Percentiles rank a stretch among this genome's conserved stretches.
Conservation (phyloP, 2,888 invertebrate genomes). For the Ceraclea dissimilis region DNA sequence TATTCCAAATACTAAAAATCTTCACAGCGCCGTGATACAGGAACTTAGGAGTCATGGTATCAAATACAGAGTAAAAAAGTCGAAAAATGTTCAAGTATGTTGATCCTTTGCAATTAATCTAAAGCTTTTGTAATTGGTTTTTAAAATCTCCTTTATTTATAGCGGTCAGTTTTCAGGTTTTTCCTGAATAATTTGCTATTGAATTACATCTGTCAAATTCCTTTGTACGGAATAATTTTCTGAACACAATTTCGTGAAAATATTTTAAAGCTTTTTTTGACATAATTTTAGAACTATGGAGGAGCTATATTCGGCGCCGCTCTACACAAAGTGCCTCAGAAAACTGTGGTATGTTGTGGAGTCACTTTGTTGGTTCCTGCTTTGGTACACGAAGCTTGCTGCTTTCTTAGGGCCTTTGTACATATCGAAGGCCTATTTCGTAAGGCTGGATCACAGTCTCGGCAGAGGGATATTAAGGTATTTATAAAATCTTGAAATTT, state of each 20-base stretch:
- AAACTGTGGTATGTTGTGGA: conserved; percentile 57
- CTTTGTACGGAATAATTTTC: too few species aligned
- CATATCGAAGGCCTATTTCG: conserved; percentile 80
- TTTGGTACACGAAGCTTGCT: conserved; percentile 64
- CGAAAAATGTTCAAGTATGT: conserved; percentile 46
- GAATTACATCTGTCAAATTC: too few species aligned
- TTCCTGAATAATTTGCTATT: too few species aligned
- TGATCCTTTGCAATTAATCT: not conserved
- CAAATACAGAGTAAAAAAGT: conserved; percentile 63
- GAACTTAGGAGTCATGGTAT: conserved; percentile 63
- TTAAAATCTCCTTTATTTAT: too few species aligned
- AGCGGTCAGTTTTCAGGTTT: too few species aligned
- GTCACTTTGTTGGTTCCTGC: conserved; percentile 64
- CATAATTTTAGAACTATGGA: not conserved
- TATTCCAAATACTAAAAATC: conserved; percentile 44
- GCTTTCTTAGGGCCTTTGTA: conserved; percentile 59
- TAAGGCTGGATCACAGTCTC: conserved; percentile 76
- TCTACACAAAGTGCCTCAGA: conserved; percentile 42
- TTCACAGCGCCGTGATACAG: conserved; percentile 51
- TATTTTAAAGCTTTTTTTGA: not conserved
- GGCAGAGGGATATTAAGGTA: conserved; percentile 77
- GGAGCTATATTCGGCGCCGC: conserved; percentile 43
- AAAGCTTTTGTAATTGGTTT: too few species aligned
- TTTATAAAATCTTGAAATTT: not conserved
- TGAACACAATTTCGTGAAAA: too few species aligned